Base-by-base conservation (phyloP, 1,140 invertebrate species). In the Telenomus remus region DNA sequence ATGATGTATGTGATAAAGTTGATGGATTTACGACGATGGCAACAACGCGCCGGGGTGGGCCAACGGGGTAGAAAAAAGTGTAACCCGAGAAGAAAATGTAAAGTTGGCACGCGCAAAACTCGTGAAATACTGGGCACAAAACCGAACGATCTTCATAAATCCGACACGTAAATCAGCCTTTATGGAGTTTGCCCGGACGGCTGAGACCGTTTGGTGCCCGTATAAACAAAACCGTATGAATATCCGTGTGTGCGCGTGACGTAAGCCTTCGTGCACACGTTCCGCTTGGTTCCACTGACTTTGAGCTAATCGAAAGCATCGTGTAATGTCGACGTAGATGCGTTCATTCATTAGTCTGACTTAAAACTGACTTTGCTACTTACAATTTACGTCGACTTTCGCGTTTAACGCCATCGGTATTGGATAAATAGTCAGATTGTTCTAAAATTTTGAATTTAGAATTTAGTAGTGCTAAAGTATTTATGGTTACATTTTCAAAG, bases 81-180 rank as follows among this genome's bases (percentile, higher is more conserved):
- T n/a, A n/a, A 47, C 12, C 27, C 4, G 7, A 12, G 15, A 35
- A 35, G 47, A 60, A 74, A 66, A 68, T 51, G 65, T 51, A 69
- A 69, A 69, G n/a, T n/a, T n/a, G 44, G 47, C 65, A 56, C 60
- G 56, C 65, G 73, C 50, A 65, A 65, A 76, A 69, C 72, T 63
- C 77, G 80, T 84, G 82, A 84, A 86, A 84, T 85, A 85, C 79
- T 79, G 77, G 66, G 74, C n/a, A n/a, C n/a, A n/a, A n/a, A n/a
- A n/a, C n/a, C n/a, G 85, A 84, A 60, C 82, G 77, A 80, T 84
- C 83, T 84, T 84, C 83, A 84, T 86, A 86, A 86, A 86, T 86
- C 80, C 80, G 51, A 64, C 71, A 76, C 83, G 82, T 86, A 86
- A 86, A 85, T 85, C 85, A 86, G 82, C 81, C 81, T 84, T 87